Base-by-base conservation (phyloP, 2,888 invertebrate species). In the Seira ritae region DNA sequence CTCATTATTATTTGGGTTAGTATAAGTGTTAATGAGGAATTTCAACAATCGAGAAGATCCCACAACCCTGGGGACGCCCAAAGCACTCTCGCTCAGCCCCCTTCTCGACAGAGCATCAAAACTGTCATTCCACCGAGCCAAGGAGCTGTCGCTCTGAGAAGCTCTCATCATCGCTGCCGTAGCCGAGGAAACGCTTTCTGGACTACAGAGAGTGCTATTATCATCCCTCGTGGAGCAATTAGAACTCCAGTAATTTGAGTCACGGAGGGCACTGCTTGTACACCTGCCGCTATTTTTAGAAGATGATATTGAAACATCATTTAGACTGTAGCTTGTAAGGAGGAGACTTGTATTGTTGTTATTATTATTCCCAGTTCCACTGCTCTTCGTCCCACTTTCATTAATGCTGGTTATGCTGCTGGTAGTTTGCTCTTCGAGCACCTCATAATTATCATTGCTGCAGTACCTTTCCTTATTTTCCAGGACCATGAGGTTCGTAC, bases 31-130 rank as follows among this genome's bases (percentile, higher is more conserved):
- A 42, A 84, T 84, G 65, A 89, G 84, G 78, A 89, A 89, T 76
- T 89, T 89, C 20, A 89, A 77, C 20, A 89, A 85, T 72, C 89
- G 80, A 15, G 89, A 89, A 0, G 86, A 78, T 31, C 89, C 89
- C 19, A 89, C 86, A 20, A 87, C 84, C 50, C 86, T 62, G 8
- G 87, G 84, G 12, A 87, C 85, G 20, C 88, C 89, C 17, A 89
- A 78, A 65, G 87, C 86, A 20, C 87, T 85, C 50, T 88, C 88
- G 65, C 86, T 86, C n/a, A 89, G 80, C 31, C 87, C 89, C 46
- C 80, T 84, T 71, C 87, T 80, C 81, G 85, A 87, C 70, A 89
- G 65, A 17, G 87, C 88, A 60, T 89, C 88, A 65, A 89, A 82
- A n/a, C 88, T 88, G 20, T 74, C 73, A 55, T 79, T 86, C 85